Conservation (phyloP, 2,797 vertebrate species). For the Chrysocyon brachyurus region DNA sequence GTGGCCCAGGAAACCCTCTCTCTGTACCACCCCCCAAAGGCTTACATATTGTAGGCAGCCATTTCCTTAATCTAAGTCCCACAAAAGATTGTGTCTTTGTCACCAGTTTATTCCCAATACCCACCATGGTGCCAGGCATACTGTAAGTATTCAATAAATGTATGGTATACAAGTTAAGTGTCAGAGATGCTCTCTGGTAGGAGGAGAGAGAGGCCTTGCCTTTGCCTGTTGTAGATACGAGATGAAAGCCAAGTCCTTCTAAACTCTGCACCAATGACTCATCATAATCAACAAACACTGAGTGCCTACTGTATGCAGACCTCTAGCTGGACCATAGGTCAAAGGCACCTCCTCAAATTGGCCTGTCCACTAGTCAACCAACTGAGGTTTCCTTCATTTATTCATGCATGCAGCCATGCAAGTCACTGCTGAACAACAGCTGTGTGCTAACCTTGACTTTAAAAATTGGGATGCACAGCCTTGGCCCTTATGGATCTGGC, state of each 20-base stretch:
- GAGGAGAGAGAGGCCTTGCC: neutral
- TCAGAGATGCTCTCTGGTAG: neutral
- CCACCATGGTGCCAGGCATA: neutral
- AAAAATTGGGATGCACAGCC: neutral
- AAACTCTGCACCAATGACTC: conserved; percentile 31
- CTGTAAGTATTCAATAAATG: neutral
- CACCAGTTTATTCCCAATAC: neutral
- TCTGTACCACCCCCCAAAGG: neutral
- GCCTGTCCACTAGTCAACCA: neutral
- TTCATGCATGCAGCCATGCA: neutral
- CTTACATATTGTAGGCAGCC: neutral
- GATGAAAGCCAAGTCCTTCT: neutral
- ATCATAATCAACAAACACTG: neutral
- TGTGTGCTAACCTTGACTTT: neutral
- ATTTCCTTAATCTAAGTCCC: neutral
- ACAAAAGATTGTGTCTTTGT: neutral
- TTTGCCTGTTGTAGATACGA: neutral
- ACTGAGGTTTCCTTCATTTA: neutral
- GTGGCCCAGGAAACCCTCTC: neutral
- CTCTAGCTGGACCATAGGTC: neutral
- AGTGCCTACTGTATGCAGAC: neutral
- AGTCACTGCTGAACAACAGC: neutral
- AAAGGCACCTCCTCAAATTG: neutral
- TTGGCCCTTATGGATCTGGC: neutral
- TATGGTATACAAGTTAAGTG: rapidly evolving